Conservation (phyloP, 2,888 invertebrate species). For the Blastobasis adustella region DNA sequence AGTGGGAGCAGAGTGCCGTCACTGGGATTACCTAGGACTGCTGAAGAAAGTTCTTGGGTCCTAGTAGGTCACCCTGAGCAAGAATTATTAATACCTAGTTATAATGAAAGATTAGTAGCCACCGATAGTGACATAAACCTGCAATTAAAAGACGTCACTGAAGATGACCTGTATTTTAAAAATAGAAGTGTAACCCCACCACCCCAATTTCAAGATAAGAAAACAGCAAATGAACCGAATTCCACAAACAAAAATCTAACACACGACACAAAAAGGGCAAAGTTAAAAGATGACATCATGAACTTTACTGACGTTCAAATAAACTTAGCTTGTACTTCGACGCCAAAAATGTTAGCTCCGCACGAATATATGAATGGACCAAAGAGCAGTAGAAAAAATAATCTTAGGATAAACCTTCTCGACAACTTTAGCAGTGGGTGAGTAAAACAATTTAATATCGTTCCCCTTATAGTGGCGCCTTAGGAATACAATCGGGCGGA, state of each 20-base stretch:
- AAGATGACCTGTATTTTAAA: slow-evolving; percentile 33
- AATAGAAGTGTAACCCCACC: slow-evolving; percentile 57
- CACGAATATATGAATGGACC: slow-evolving; percentile 51
- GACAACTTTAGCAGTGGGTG: slow-evolving; percentile 63
- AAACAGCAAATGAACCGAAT: slow-evolving; percentile 44
- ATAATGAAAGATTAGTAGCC: slow-evolving; percentile 56
- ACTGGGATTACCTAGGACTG: slow-evolving; percentile 54
- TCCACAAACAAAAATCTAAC: slow-evolving; percentile 47
- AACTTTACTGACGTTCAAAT: slow-evolving; percentile 59
- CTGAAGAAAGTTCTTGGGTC: slow-evolving; percentile 59
- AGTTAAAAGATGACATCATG: slow-evolving; percentile 57
- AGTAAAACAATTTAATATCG: slow-evolving; percentile 19
- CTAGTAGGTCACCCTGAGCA: slow-evolving; percentile 58
- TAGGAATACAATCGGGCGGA: no score
- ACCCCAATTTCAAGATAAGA: slow-evolving; percentile 63
- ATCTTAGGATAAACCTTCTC: slow-evolving; percentile 49
- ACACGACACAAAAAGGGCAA: slow-evolving; percentile 63
- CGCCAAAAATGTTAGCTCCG: slow-evolving; percentile 66
- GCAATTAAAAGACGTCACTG: slow-evolving; percentile 32
- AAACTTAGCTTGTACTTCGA: slow-evolving; percentile 63
- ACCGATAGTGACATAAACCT: slow-evolving; percentile 37
- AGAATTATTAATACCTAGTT: slow-evolving; percentile 58
- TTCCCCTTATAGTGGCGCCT: not conserved
- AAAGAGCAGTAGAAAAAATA: slow-evolving; percentile 39
- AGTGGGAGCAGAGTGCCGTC: slow-evolving; percentile 60